Evolutionary conservation across 2,888 invertebrate species (phyloP), one percentile per base, ranked within the genome.

Genomic region (Ophioninae sp.): DNA sequence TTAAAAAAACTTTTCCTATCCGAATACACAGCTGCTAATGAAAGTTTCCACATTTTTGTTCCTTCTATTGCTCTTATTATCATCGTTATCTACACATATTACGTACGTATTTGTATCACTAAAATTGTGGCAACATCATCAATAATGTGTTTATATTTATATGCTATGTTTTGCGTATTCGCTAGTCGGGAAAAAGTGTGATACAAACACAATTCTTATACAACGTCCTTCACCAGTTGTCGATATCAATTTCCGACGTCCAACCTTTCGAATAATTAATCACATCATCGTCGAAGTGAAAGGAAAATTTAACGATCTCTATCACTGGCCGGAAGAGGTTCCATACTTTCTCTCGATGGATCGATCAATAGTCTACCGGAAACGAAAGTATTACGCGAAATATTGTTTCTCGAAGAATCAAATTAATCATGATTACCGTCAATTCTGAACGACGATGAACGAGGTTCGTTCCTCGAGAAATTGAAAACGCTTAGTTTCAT

Each of bases 1-100:
- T 41, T 69, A 59, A 73, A 68, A 68, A 83, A 58, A 23, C 68
- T 61, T 30, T 30, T 72, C 71, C 71, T 75, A 75, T 79, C 81
- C 71, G 73, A 78, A 76, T 73, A 74, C 58, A 39, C 71, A 68
- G 67, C 76, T 37, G 64, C 78, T 77, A 74, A 83, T 77, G 63
- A 69, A 73, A 63, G 58, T 74, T 74, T 71, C 78, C 63, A 17
- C 59, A n/a, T 61, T 65, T 30, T 75, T 64, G 58, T 51, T 63
- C 44, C 30, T 74, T 39, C 9, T 59, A 61, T 77, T 59, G 41
- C 44, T 68, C 58, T 81, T 20, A n/a, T 80, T 59, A 71, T 81
- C 59, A n/a, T 81, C 51, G 59, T 56, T 83, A 86, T 82, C 85
- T 82, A 79, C 75, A 81, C 80, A 85, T 72, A 67, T 85, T 77